Evolutionary conservation across 2,797 vertebrate genomes (phyloP).

Genomic region (Picus viridis): DNA sequence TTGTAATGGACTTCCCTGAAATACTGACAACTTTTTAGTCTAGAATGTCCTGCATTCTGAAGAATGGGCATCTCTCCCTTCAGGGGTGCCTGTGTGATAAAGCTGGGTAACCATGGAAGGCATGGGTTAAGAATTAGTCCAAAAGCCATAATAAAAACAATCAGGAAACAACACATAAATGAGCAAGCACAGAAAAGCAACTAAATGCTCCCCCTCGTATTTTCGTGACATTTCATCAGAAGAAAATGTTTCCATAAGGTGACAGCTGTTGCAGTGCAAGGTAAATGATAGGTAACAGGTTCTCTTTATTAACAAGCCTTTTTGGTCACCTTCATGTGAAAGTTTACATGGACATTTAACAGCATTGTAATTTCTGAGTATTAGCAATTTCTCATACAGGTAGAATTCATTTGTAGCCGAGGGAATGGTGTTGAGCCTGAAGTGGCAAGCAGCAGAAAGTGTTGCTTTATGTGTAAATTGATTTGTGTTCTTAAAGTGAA

Average conservation of each 20-base stretch:
- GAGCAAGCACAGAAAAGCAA: neutral
- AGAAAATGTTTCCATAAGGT: neutral
- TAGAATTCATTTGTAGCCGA: neutral
- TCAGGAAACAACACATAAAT: neutral
- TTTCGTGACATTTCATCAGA: neutral
- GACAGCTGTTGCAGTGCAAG: neutral
- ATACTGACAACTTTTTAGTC: neutral
- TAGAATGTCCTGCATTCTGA: neutral
- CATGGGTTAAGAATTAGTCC: neutral
- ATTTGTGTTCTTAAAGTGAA: constrained; percentile 22
- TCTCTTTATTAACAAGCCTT: neutral
- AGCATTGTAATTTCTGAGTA: neutral
- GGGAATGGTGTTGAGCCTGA: neutral
- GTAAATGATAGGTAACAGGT: neutral
- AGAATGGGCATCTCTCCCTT: neutral
- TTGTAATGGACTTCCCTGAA: neutral
- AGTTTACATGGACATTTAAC: neutral
- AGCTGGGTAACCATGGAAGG: neutral
- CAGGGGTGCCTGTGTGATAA: neutral
- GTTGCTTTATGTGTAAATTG: neutral
- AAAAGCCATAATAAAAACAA: neutral
- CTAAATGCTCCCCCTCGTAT: neutral
- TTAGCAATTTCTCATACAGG: neutral
- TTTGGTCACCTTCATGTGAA: neutral
- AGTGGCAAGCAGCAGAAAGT: neutral